A percentile compares a stretch with the other conserved stretches of the same genome.
phyloP scores from a whole-genome alignment of 2,888 invertebrate species.

The Drosophila setosimentum region DNA sequence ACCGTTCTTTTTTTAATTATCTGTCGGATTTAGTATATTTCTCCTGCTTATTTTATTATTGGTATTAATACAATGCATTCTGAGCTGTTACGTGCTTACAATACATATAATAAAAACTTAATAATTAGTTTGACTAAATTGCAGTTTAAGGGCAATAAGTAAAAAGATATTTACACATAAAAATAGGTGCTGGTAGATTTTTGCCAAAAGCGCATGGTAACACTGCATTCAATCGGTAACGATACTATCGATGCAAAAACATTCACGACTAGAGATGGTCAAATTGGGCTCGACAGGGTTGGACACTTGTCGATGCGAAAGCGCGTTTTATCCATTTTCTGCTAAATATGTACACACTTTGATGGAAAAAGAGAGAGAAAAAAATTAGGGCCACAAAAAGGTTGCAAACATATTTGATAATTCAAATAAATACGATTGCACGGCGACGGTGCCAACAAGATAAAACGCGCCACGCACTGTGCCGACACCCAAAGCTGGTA shows the following conservation, averaged over 20 bases:
- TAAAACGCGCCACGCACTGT: conserved; percentile 61
- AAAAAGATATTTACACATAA: not conserved
- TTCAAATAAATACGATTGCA: conserved; percentile 63
- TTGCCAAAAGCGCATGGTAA: not conserved
- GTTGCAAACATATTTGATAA: conserved; percentile 74
- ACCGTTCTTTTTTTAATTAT: conserved; percentile 5
- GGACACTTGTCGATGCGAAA: conserved; percentile 41
- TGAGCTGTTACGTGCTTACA: not conserved
- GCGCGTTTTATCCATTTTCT: conserved; percentile 50
- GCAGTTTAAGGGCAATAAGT: not conserved
- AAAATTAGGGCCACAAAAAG: conserved; percentile 78
- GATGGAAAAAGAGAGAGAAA: conserved; percentile 71
- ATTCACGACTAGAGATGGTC: conserved; percentile 30
- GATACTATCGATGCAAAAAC: conserved; percentile 14
- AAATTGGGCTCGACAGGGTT: conserved; percentile 52
- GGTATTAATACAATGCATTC: not conserved
- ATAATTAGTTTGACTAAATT: not conserved
- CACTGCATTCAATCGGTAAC: not conserved
- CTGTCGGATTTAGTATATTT: conserved; percentile 5
- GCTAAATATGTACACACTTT: conserved; percentile 66
- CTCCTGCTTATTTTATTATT: not conserved
- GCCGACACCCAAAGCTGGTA: conserved; percentile 55
- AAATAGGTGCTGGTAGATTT: not conserved
- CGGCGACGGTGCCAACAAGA: conserved; percentile 55
- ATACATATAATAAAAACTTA: not conserved